Percentiles rank a stretch among this genome's conserved stretches.
These are phyloP conservation scores for Toxonevra muliebris DNA, from an alignment of 2,888 invertebrate species.

Conservation along the genomic window DNA sequence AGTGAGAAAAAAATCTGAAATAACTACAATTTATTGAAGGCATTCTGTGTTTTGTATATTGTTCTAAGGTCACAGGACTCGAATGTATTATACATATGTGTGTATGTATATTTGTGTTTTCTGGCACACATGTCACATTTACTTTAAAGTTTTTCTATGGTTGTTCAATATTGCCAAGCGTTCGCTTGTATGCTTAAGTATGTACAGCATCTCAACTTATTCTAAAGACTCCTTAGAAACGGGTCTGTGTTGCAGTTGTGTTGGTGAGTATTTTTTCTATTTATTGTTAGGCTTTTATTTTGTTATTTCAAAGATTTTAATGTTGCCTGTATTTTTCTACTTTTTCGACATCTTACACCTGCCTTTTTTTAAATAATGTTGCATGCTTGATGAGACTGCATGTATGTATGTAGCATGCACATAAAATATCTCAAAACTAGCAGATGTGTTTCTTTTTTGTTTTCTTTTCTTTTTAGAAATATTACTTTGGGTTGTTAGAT, in stretches of 20 bases:
- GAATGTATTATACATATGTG: too few species aligned
- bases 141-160: too few species aligned
- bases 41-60: too few species aligned
- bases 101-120: too few species aligned
- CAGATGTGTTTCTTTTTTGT: not conserved
- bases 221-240: not conserved
- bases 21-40: too few species aligned
- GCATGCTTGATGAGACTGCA: too few species aligned
- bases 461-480: not conserved
- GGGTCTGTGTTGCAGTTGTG: too few species aligned
- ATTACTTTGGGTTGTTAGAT: not conserved
- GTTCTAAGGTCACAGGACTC: too few species aligned
- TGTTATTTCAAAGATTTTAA: not conserved
- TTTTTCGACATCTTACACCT: slow-evolving; percentile 17
- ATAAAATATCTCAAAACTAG: not conserved
- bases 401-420: not conserved
- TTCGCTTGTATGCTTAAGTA: not conserved
- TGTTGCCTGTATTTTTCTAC: not conserved
- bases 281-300: not conserved
- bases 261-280: not conserved
- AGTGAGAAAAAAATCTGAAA: too few species aligned
- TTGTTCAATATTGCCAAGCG: not conserved
- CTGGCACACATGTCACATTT: too few species aligned
- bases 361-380: not conserved
- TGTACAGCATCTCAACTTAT: not conserved